Evolutionary conservation across 2,113 vertebrate species (phyloP).

Genomic region (Platysteira castanea): DNA sequence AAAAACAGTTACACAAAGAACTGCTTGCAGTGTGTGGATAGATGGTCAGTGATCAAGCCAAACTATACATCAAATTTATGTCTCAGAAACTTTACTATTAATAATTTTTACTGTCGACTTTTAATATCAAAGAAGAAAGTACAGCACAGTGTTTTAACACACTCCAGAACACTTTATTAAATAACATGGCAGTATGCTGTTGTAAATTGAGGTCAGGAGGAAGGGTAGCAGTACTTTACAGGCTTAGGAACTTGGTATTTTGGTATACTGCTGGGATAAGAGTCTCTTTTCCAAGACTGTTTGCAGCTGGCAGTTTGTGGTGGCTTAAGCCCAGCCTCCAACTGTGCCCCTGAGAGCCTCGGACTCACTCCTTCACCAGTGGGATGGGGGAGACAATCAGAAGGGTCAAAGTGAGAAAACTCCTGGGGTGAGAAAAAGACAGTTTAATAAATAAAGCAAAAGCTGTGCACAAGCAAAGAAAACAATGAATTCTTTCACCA

Average conservation of each 20-base stretch:
- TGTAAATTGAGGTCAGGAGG: neutral
- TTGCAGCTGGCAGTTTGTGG: neutral
- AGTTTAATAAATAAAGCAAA: neutral
- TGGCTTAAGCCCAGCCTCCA: neutral
- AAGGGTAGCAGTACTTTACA: neutral
- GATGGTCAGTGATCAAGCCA: neutral
- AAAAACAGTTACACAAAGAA: neutral
- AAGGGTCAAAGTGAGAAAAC: neutral
- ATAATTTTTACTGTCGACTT: constrained; percentile 26
- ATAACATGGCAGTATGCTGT: neutral
- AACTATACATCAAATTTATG: constrained; percentile 23
- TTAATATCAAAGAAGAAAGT: constrained; percentile 42
- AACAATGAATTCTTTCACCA: neutral
- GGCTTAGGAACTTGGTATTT: neutral
- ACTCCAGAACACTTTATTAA: neutral
- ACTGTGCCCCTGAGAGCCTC: neutral
- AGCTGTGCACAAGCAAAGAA: neutral
- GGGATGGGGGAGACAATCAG: neutral
- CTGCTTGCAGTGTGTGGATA: neutral
- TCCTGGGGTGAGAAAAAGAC: neutral
- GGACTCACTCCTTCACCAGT: rapidly evolving
- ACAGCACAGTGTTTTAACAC: neutral
- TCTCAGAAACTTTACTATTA: constrained; percentile 22
- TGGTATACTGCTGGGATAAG: neutral
- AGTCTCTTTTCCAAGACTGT: neutral